Evolutionary conservation across 2,797 vertebrate genomes (phyloP).

Genomic region (Sebastes melanostomus): DNA sequence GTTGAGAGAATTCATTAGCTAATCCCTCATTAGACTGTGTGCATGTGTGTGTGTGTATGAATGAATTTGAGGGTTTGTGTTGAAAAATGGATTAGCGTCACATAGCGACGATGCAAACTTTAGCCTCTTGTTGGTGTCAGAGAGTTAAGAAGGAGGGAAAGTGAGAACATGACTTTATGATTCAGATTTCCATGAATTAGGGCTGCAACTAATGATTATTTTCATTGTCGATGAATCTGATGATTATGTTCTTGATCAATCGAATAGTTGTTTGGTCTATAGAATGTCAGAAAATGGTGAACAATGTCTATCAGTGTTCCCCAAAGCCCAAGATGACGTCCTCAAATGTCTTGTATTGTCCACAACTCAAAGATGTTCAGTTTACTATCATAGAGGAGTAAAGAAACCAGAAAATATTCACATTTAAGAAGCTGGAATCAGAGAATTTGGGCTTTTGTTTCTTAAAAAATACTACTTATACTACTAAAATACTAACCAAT

Average conservation of each 20-base stretch:
- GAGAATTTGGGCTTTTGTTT: background rate
- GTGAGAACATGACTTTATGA: background rate
- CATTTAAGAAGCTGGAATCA: background rate
- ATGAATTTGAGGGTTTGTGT: slow-evolving; percentile 41
- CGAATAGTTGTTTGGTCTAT: too few relatives aligned
- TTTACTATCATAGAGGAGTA: background rate
- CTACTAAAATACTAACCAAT: too few relatives aligned
- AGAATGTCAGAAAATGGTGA: too few relatives aligned
- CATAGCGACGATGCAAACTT: slow-evolving; percentile 11
- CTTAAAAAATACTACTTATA: too few relatives aligned
- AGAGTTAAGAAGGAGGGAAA: background rate
- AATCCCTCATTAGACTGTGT: slow-evolving; percentile 70
- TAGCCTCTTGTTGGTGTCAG: slow-evolving; percentile 11
- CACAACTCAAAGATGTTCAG: background rate
- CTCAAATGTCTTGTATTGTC: too few relatives aligned
- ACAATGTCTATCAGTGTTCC: too few relatives aligned
- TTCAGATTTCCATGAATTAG: background rate
- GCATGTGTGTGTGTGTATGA: slow-evolving; percentile 6
- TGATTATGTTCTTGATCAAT: too few relatives aligned
- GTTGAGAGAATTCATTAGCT: slow-evolving; percentile 76
- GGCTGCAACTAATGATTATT: background rate
- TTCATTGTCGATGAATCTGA: background rate
- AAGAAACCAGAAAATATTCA: background rate
- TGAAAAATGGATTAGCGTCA: slow-evolving; percentile 43
- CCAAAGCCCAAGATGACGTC: too few relatives aligned